Percentiles rank a stretch among this genome's conserved stretches.
Evolutionary conservation across 2,113 vertebrate species (phyloP).

Genomic region (Saguinus imperator): DNA sequence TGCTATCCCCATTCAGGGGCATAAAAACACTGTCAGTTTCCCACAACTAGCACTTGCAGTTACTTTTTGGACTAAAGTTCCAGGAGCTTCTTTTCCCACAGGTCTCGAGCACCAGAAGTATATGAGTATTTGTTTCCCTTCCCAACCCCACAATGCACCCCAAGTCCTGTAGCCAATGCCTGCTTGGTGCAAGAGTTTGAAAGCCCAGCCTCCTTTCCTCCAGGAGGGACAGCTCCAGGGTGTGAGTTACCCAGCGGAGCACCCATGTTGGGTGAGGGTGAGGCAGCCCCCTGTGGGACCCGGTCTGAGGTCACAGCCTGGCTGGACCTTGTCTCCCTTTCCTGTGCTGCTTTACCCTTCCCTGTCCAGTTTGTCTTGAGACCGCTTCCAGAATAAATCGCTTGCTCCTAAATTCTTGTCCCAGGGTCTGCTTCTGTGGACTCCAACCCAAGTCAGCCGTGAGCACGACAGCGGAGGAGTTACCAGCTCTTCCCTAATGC

Average conservation of each 20-base stretch:
- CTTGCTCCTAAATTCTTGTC: not conserved
- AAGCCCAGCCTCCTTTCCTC: not conserved
- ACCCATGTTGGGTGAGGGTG: not conserved
- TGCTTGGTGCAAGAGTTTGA: not conserved
- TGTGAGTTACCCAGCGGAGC: not conserved
- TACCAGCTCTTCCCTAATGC: not conserved
- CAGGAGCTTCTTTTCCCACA: not conserved
- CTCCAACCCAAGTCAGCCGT: not conserved
- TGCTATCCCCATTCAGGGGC: too few relatives aligned
- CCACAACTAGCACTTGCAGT: not conserved
- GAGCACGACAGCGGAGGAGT: not conserved
- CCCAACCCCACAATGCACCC: not conserved
- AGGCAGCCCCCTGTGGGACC: not conserved
- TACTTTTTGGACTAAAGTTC: not conserved
- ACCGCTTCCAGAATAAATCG: not conserved
- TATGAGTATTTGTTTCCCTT: not conserved
- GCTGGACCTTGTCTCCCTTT: not conserved
- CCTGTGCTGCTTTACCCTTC: not conserved
- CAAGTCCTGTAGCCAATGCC: not conserved
- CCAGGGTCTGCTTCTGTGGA: not conserved
- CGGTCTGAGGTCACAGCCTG: not conserved
- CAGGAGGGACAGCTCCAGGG: not conserved
- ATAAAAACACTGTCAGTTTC: not conserved
- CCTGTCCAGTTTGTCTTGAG: not conserved
- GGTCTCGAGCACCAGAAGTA: not conserved